Evolutionary conservation across 2,888 invertebrate species (phyloP).

Genomic region (Tetropium fuscum): DNA sequence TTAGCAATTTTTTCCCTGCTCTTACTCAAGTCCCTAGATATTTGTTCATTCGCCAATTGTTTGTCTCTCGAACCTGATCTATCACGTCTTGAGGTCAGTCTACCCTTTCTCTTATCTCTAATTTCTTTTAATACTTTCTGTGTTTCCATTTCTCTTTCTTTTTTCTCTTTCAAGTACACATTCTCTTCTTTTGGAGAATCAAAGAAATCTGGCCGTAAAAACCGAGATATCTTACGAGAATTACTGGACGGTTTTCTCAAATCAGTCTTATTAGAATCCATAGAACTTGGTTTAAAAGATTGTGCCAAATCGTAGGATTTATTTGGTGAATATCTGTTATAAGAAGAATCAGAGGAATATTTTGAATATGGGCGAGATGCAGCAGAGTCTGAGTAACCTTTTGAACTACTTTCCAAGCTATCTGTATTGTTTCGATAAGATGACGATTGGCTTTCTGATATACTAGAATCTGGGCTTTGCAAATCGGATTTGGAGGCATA

Average conservation of each 20-base stretch:
- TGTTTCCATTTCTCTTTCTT: slow-evolving; percentile 76
- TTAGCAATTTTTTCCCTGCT: slow-evolving; percentile 35
- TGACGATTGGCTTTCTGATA: slow-evolving; percentile 56
- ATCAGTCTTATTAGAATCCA: slow-evolving; percentile 58
- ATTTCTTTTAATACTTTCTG: slow-evolving; percentile 77
- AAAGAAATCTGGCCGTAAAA: slow-evolving; percentile 83
- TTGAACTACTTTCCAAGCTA: slow-evolving; percentile 48
- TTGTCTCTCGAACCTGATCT: slow-evolving; percentile 56
- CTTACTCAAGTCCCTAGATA: slow-evolving; percentile 31
- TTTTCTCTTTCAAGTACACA: slow-evolving; percentile 72
- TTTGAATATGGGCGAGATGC: slow-evolving; percentile 50
- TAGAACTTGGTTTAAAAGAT: slow-evolving; percentile 37
- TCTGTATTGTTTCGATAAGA: slow-evolving; percentile 48
- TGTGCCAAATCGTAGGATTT: slow-evolving; percentile 38
- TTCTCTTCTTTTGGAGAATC: slow-evolving; percentile 75
- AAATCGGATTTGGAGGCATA: slow-evolving; percentile 46
- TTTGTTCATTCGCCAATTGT: slow-evolving; percentile 19
- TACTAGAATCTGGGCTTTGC: slow-evolving; percentile 60
- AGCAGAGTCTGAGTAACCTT: slow-evolving; percentile 52
- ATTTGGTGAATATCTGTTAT: slow-evolving; percentile 48
- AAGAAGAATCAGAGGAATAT: slow-evolving; percentile 49
- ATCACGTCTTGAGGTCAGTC: slow-evolving; percentile 55
- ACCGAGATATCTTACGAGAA: slow-evolving; percentile 75
- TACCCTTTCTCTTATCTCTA: slow-evolving; percentile 70
- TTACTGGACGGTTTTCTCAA: slow-evolving; percentile 50